Evolutionary conservation across 2,888 invertebrate species (phyloP).

Genomic region (Pyrrhia umbra): DNA sequence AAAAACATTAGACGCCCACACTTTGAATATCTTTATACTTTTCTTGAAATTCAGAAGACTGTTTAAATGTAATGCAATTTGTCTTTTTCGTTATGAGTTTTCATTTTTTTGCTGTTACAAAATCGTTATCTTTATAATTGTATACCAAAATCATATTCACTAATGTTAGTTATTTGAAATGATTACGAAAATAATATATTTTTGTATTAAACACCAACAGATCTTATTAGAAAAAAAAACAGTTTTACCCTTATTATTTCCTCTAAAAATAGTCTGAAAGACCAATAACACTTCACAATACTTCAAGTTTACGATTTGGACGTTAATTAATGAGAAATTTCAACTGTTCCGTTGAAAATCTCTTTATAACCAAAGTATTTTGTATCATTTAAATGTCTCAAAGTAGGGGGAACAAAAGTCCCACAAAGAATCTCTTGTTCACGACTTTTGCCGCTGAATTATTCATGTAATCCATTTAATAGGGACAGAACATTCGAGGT

Average conservation of each 20-base stretch:
- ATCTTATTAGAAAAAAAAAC: neutral
- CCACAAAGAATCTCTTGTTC: constrained; percentile 71
- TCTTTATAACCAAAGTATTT: constrained; percentile 36
- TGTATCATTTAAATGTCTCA: constrained; percentile 56
- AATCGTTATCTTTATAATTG: constrained; percentile 14
- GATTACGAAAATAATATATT: neutral
- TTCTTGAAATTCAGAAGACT: constrained; percentile 41
- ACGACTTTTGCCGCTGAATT: constrained; percentile 80
- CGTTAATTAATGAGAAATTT: constrained; percentile 38
- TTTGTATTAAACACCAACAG: neutral
- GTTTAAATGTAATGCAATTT: constrained; percentile 30
- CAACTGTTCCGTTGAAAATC: constrained; percentile 33
- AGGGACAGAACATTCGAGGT: constrained; percentile 67
- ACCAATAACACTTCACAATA: constrained; percentile 19
- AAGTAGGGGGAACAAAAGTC: constrained; percentile 60
- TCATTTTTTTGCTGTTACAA: constrained; percentile 26
- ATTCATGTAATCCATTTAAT: constrained; percentile 88
- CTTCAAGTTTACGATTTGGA: constrained; percentile 35
- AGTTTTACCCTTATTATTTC: neutral
- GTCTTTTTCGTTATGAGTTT: constrained; percentile 29
- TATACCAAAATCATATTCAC: too few relatives aligned
- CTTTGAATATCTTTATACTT: constrained; percentile 28
- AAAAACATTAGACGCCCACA: constrained; percentile 56
- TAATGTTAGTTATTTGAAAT: too few relatives aligned
- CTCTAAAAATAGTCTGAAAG: constrained; percentile 4